phyloP scores from a whole-genome alignment of 2,888 invertebrate species.

The Pristionchus exspectatus region DNA sequence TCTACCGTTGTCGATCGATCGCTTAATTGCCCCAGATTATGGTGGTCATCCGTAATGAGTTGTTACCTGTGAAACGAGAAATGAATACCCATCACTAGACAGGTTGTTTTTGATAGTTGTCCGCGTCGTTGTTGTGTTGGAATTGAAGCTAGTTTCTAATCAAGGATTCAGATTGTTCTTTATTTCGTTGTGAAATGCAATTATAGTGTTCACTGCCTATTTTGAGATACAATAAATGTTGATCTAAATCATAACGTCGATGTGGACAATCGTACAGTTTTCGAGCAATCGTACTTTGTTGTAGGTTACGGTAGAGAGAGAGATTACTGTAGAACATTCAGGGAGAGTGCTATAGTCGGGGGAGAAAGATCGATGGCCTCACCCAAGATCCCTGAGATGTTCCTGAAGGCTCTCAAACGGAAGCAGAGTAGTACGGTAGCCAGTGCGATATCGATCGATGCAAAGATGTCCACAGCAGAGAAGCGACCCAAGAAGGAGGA shows the following conservation, averaged over 20 bases:
- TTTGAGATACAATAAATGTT: conserved; percentile 16
- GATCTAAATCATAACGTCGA: background rate
- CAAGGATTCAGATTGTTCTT: background rate
- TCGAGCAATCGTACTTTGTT: background rate
- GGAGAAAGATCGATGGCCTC: conserved; percentile 33
- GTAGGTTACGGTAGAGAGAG: background rate
- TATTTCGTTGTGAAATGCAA: background rate
- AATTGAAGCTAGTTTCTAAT: background rate
- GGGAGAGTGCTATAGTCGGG: conserved; percentile 39
- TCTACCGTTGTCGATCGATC: background rate
- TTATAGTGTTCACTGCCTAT: conserved; percentile 36
- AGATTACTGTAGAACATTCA: background rate
- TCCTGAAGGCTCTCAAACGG: conserved; percentile 59
- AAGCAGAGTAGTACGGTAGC: conserved; percentile 38
- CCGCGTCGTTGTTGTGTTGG: conserved; percentile 12
- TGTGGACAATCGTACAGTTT: background rate
- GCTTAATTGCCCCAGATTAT: background rate
- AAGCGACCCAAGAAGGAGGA: conserved; percentile 18
- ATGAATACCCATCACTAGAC: background rate
- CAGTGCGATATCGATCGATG: conserved; percentile 32
- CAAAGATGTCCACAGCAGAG: conserved; percentile 40
- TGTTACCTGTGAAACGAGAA: conserved; percentile 35
- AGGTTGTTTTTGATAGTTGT: conserved; percentile 25
- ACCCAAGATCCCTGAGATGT: conserved; percentile 62
- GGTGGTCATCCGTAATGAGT: background rate